Percentiles rank a stretch among this genome's conserved stretches.
Evolutionary conservation across 2,888 invertebrate genomes (phyloP).

Genomic region (Cylindroiulus punctatus): DNA sequence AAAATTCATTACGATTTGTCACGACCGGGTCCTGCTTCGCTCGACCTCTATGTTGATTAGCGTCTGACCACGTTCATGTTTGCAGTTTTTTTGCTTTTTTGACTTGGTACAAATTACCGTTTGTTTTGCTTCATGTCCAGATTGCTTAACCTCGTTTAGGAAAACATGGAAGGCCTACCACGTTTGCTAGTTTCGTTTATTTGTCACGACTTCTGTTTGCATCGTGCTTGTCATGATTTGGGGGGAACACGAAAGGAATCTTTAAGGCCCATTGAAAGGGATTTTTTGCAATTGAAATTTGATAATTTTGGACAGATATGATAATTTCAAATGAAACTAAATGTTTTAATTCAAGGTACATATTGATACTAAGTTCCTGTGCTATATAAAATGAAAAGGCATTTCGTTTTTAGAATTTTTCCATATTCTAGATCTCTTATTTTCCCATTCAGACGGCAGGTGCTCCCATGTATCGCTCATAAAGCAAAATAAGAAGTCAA

Average conservation of each 20-base stretch:
- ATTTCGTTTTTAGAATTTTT: too few relatives aligned
- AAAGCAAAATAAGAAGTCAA: too few relatives aligned
- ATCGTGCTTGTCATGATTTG: background rate
- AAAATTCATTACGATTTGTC: background rate
- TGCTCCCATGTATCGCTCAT: too few relatives aligned
- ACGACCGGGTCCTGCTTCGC: background rate
- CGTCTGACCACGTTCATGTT: background rate
- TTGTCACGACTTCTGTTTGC: background rate
- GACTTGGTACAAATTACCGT: background rate
- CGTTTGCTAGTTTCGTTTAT: background rate
- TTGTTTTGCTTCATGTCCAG: background rate
- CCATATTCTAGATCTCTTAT: too few relatives aligned
- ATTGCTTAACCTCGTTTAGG: constrained; percentile 1
- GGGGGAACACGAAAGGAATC: background rate
- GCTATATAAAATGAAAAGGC: too few relatives aligned
- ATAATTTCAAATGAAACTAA: too few relatives aligned
- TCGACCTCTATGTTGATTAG: background rate
- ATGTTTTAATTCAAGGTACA: too few relatives aligned
- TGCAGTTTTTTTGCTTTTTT: background rate
- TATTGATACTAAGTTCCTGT: too few relatives aligned
- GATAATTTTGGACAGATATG: too few relatives aligned
- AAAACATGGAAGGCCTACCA: background rate
- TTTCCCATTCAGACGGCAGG: too few relatives aligned
- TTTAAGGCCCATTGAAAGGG: too few relatives aligned
- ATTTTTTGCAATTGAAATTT: too few relatives aligned